Evolutionary conservation across 2,113 vertebrate genomes (phyloP), one percentile per base, ranked within the genome.

Genomic region (Oreotrochilus melanogaster): DNA sequence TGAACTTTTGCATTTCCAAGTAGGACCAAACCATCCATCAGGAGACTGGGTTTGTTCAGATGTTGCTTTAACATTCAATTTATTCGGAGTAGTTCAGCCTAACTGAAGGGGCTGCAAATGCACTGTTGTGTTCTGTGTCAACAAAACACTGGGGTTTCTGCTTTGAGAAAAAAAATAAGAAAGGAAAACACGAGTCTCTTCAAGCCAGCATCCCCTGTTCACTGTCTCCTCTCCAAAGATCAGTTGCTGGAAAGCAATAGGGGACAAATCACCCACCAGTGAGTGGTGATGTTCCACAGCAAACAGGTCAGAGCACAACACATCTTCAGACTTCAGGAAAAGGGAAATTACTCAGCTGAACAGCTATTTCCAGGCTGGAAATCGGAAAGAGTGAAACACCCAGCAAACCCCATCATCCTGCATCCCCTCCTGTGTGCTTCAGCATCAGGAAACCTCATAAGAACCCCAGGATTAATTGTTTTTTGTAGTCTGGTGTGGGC

Each of bases 81-180:
- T 84, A 91, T 94, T 91, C 92, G 74, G 56, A 89, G 79, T 92
- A 95, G 93, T 94, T 91, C 57, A 58, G 93, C 61, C 69, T 92
- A 69, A 94, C 91, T 71, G 90, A 51, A 72, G 48, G 84, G 95
- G 51, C 22, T 94, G 72, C 58, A 85, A 96, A 95, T 95, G 89
- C 93, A 85, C 72, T 35, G 54, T 71, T 92, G 50, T 66, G 48
- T 37, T 93, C 69, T 82, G 13, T 75, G 48, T 86, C 76, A 94
- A 86, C 72, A 91, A 85, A 91, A 54, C 78, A 43, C 54, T 33
- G 31, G 39, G 37, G n/a, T 81, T 94, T 86, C 83, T 25, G 18
- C 43, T 79, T 30, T 56, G 28, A 23, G 54, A 71, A 82, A 39
- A 42, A n/a, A 48, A 54, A 53, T 28, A 13, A 28, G 31, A 60